Base-by-base conservation (phyloP, 2,888 invertebrate genomes). In the Tanypteryx hageni region DNA sequence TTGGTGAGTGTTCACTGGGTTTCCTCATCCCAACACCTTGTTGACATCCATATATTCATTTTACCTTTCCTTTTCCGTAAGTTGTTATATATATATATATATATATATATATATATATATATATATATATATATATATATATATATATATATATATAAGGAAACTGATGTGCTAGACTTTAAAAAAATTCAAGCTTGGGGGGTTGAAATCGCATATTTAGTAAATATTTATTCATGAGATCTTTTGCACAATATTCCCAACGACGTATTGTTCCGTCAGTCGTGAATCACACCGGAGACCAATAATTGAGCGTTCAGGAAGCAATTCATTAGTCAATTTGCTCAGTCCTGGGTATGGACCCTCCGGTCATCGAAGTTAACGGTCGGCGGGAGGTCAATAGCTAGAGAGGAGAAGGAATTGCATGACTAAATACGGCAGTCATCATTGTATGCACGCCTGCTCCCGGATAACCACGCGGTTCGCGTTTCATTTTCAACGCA, bases 351-450 rank as follows among this genome's bases (percentile, higher is more conserved):
- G 3, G 22, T 18, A 68, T 68, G 68, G 68, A n/a, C n/a, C 68
- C 68, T 68, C 68, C 68, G 68, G 68, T 68, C 68, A 68, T 68
- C 68, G 68, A 68, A 68, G 68, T 68, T 68, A 68, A 68, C 68
- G 68, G n/a, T n/a, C n/a, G 68, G n/a, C 18, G 68, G 68, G 68
- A n/a, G n/a, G 68, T 9, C 13, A 68, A 68, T n/a, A 11, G n/a
- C 68, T 7, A 22, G 9, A n/a, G 68, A 68, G 9, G 22, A 18
- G 11, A n/a, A 68, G 68, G 44, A 44, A 44, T 44, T 44, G 44
- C 44, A 44, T 44, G 44, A 44, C 44, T 44, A 44, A 44, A 44
- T 44, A 44, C 44, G 44, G 44, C 44, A 44, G 44, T 44, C 44
- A 44, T 44, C 44, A 44, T 44, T 44, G 44, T 44, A 44, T 2